These are phyloP conservation scores for Brachirus orientalis DNA, from an alignment of 2,113 vertebrate species.

Conservation along the genomic window DNA sequence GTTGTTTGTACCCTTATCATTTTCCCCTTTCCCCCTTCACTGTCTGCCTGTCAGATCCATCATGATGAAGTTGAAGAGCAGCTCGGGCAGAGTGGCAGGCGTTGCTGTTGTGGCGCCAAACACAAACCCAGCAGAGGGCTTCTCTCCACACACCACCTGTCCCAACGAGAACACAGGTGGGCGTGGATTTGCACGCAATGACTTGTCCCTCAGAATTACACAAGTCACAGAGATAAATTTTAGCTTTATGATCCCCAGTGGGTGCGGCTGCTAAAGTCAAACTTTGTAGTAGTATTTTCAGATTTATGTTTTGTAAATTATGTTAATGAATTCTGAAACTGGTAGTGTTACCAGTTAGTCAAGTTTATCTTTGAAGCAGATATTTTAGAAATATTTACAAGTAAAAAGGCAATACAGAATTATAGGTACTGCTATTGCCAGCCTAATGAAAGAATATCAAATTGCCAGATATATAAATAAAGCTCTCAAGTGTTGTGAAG, in stretches of 20 bases:
- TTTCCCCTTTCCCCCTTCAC: conserved; percentile 7
- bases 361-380: background rate
- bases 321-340: background rate
- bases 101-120: conserved; percentile 86
- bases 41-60: conserved; percentile 71
- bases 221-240: conserved; percentile 1
- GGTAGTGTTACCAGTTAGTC: background rate
- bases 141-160: conserved; percentile 88
- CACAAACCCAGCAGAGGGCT: conserved; percentile 70
- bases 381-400: background rate
- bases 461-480: too few species aligned
- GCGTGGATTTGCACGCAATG: background rate
- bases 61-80: conserved; percentile 88
- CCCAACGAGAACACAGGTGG: conserved; percentile 89
- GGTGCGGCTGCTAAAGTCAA: conserved; percentile 1
- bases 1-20: background rate
- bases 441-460: too few species aligned
- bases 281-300: conserved; percentile 1
- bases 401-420: too few species aligned
- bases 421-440: too few species aligned
- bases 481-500: too few species aligned
- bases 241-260: conserved; percentile 7
- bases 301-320: background rate
- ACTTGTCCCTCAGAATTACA: conserved; percentile 12
- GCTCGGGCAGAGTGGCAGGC: conserved; percentile 84